Base-by-base conservation (phyloP, 2,797 vertebrate genomes). In the Sebastes iracundus region DNA sequence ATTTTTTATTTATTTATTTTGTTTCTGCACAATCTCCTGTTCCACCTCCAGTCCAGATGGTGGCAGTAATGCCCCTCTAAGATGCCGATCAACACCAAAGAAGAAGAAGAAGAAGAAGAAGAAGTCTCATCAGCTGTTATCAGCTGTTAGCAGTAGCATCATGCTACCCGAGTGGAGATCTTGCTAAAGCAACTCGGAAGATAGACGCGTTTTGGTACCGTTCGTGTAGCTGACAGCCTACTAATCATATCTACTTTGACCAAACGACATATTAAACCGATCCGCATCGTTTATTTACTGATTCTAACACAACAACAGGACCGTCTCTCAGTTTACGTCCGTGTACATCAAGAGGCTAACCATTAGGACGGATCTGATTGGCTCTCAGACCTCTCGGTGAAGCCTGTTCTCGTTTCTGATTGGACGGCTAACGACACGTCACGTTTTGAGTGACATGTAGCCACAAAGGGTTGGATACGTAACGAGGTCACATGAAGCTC, bases 91-190 rank as follows among this genome's bases (percentile, higher is more conserved):
- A 14, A 38, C 35, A 38, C 13, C 0, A 6, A 13, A 49, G 1
- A 12, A 35, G 64, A 69, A 42, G 65, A 89, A 78, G 80, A 66
- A 68, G 67, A 90, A 78, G 80, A 66, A 69, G 71, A 90, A 79
- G 80, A 68, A 53, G 67, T 33, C 25, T 42, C 0, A 2, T 6
- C 14, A 60, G 32, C 22, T 32, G 22, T 53, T 59, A 13, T 13
- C 65, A 66, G 20, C 25, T 58, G 42, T n/a, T 52, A 52, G 49
- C 49, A 52, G 16, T 46, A 58, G 25, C 56, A n/a, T 16, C 23
- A 46, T 53, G 42, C 20, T 56, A 32, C 6, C 30, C 3, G 10
- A 33, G 6, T 25, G 5, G 2, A 46, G 9, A 46, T 14, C 6
- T 2, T 25, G 4, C 4, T 16, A 42, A 49, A 25, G 1, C 2